Evolutionary conservation across 2,113 vertebrate genomes (phyloP).

Genomic region (Pogonocichla stellata): DNA sequence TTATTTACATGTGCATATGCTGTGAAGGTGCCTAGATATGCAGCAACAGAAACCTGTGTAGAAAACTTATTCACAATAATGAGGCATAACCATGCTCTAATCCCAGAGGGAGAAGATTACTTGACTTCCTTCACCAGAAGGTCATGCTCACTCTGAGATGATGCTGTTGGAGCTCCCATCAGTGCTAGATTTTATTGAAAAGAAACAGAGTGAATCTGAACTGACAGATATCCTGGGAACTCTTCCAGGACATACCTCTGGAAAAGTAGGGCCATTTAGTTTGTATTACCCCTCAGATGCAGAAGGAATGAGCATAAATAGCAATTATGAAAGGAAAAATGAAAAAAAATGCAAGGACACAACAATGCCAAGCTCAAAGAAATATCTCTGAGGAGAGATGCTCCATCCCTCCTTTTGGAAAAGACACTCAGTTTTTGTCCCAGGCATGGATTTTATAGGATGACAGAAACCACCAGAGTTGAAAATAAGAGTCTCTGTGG

Average conservation of each 20-base stretch:
- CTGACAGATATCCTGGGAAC: not conserved
- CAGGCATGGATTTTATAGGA: not conserved
- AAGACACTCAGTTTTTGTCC: not conserved
- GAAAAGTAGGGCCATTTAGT: not conserved
- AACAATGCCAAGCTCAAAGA: not conserved
- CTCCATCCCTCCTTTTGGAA: not conserved
- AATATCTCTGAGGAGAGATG: not conserved
- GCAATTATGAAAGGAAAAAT: not conserved
- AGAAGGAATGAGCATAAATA: not conserved
- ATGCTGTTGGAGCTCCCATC: not conserved
- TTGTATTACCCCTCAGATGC: not conserved
- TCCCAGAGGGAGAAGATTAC: not conserved
- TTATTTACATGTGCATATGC: not conserved
- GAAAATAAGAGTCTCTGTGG: not conserved
- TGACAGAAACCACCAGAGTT: not conserved
- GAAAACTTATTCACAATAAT: not conserved
- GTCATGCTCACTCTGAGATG: not conserved
- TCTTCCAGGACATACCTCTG: not conserved
- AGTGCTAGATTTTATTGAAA: not conserved
- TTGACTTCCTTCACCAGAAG: not conserved
- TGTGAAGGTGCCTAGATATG: not conserved
- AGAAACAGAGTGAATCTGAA: not conserved
- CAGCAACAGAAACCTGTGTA: not conserved
- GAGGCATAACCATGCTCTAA: not conserved
- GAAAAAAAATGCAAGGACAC: not conserved